A percentile compares a stretch with the other conserved stretches of the same genome.
These are phyloP conservation scores for Indicator maculatus DNA, from an alignment of 2,113 vertebrate species.

Conservation along the genomic window DNA sequence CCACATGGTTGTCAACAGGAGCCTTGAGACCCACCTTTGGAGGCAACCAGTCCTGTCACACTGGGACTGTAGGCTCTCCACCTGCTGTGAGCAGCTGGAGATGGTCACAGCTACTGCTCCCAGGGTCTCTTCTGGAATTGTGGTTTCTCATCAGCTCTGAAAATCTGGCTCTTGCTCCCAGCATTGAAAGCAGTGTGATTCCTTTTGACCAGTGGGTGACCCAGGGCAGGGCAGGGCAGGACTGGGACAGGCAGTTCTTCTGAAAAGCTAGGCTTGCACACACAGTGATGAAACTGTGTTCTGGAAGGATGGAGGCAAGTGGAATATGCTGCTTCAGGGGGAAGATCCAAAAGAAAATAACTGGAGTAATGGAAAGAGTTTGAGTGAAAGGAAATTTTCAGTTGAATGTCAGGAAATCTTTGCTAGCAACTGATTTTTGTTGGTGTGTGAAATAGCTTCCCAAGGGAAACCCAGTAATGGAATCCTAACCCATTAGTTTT, in stretches of 20 bases:
- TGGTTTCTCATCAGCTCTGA: not conserved
- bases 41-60: not conserved
- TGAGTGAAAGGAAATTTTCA: conserved; percentile 9
- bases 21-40: not conserved
- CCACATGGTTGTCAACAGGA: not conserved
- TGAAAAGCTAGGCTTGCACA: not conserved
- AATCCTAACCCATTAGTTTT: not conserved
- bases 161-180: not conserved
- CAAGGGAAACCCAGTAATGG: not conserved
- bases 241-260: not conserved
- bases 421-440: not conserved
- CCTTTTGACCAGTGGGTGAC: not conserved
- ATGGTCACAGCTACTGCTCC: not conserved
- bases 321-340: not conserved
- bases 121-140: not conserved
- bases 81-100: not conserved
- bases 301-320: not conserved
- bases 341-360: not conserved
- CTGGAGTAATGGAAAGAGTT: conserved; percentile 1
- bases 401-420: not conserved
- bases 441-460: not conserved
- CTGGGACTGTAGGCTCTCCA: fast-evolving
- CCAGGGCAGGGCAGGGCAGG: not conserved
- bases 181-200: not conserved
- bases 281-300: not conserved